Evolutionary conservation across 2,797 vertebrate genomes (phyloP).

Genomic region (Sorex maritimensis): DNA sequence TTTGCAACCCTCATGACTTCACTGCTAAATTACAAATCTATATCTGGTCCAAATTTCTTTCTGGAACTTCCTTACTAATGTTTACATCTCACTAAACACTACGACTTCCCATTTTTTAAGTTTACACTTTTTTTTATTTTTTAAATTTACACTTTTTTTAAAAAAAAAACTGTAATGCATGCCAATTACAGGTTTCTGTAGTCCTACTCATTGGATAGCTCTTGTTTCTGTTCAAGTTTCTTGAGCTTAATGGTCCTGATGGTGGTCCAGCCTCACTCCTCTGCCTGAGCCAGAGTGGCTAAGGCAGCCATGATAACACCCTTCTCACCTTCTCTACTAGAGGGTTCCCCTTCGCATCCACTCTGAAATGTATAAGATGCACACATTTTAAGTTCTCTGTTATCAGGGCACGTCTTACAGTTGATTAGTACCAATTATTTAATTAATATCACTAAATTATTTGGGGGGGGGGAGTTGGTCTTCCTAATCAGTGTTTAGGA

Average conservation of each 20-base stretch:
- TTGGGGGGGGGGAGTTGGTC: too few species aligned
- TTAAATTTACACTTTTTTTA: background rate
- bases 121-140: background rate
- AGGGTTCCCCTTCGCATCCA: background rate
- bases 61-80: background rate
- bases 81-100: slow-evolving; percentile 19
- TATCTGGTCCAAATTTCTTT: background rate
- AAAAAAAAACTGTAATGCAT: background rate
- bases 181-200: background rate
- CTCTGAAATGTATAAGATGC: background rate
- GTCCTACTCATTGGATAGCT: background rate
- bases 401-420: slow-evolving; percentile 21
- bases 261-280: background rate
- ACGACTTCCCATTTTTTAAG: background rate
- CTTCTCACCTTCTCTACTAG: slow-evolving; percentile 6
- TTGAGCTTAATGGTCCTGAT: background rate
- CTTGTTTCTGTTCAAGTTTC: background rate
- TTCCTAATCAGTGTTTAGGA: too few species aligned
- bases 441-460: background rate
- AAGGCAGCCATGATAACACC: background rate
- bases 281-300: background rate
- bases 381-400: slow-evolving; percentile 25
- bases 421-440: background rate
- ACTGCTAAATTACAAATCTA: slow-evolving; percentile 59
- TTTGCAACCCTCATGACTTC: slow-evolving; percentile 1